Base-by-base conservation (phyloP, 2,113 vertebrate species). In the Sapayoa aenigma region DNA sequence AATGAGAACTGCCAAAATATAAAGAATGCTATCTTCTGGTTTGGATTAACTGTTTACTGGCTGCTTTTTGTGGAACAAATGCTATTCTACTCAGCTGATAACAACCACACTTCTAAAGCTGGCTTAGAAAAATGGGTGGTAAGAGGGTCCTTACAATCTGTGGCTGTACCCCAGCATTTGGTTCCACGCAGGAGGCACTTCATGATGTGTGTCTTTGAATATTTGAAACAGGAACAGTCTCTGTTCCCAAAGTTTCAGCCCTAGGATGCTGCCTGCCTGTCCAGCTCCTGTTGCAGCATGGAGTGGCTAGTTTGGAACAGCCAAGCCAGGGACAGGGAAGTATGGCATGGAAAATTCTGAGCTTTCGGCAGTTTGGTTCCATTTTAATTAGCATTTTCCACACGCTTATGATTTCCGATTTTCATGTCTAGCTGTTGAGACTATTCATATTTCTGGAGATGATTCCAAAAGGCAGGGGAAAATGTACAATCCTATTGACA, bases 1-100 rank as follows among this genome's bases (percentile, higher is more conserved):
- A 91, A 89, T 0, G 47, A 95, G 94, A 67, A 91, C 76, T 94
- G 79, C 87, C 84, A 97, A 95, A 97, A 90, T 96, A 95, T n/a
- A 82, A 93, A 95, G 84, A 79, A 94, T 63, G 75, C 44, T 96
- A 96, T 94, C 91, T 97, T 78, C 90, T 88, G 75, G 10, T 93
- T 83, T 86, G 84, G 35, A 16, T 97, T 97, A 96, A 97, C 95
- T 41, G 15, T 83, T 97, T 95, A 66, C 7, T 68, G 69, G 41
- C 88, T 90, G 88, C 35, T 90, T 84, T 92, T 60, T 65, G 80
- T 59, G 84, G 31, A 78, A 55, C 79, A 86, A 92, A 66, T 89
- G 88, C 31, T 75, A 3, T 87, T 93, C 84, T 47, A 17, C 66
- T 63, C 14, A 0, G 1, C 20, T 30, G 9, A 33, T 20, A 86